These are phyloP conservation scores for Pseudopleuronectes americanus DNA, from an alignment of 2,797 vertebrate species.

Conservation along the genomic window DNA sequence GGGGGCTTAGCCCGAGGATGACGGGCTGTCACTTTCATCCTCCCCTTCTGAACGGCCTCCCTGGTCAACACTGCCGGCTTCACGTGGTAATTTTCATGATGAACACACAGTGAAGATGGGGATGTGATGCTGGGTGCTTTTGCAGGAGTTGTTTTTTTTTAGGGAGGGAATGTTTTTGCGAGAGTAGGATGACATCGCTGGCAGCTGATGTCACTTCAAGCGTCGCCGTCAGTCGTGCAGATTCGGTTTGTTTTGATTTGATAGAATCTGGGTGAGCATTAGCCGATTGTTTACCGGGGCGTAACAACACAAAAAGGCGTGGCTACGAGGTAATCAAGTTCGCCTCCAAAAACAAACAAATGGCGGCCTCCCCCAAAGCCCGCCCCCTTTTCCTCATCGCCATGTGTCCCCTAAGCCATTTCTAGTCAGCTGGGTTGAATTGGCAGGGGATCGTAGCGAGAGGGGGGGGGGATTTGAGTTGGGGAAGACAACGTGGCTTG, in stretches of 20 bases:
- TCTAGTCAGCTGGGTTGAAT: conserved; percentile 74
- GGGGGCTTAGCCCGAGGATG: conserved; percentile 69
- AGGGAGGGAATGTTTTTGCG: conserved; percentile 41
- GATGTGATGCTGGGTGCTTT: conserved; percentile 15
- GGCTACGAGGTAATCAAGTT: conserved; percentile 65
- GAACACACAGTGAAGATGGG: neutral
- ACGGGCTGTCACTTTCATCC: conserved; percentile 69
- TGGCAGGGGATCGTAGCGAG: conserved; percentile 16
- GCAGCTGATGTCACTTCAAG: conserved; percentile 44
- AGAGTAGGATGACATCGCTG: conserved; percentile 50
- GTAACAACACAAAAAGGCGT: conserved; percentile 58
- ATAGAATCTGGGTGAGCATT: conserved; percentile 62
- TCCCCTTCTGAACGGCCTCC: conserved; percentile 51
- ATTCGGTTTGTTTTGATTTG: conserved; percentile 72
- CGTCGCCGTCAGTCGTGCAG: conserved; percentile 24
- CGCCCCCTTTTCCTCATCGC: neutral
- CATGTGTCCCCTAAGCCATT: conserved; percentile 55
- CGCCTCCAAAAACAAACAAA: conserved; percentile 69
- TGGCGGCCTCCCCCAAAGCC: neutral
- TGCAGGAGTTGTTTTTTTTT: neutral
- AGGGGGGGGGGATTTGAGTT: conserved; percentile 10
- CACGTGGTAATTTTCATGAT: conserved; percentile 5
- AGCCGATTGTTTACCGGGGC: conserved; percentile 66
- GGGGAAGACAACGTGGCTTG: too few species aligned
- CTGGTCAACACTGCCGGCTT: conserved; percentile 35